Base-by-base conservation (phyloP, 1,140 invertebrate species). In the Heliconius melpomene region DNA sequence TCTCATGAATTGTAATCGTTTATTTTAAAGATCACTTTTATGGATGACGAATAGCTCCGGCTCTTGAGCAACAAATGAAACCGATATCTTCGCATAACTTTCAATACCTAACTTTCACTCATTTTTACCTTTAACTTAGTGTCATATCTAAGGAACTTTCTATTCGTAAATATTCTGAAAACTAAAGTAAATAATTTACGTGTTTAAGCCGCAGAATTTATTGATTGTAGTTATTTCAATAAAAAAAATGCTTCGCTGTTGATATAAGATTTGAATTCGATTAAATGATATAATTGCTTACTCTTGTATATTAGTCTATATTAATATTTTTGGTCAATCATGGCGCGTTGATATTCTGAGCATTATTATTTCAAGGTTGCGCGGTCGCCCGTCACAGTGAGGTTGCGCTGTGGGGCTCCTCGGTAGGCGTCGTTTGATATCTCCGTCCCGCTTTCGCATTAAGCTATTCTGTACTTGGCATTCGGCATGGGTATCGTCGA, bases 311-410 rank as follows among this genome's bases (percentile, higher is more conserved):
- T 74, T 76, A 72, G 46, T 79, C 54, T 32, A 76, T 80, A 77
- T 80, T 80, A 74, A 46, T 77, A 77, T 81, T 90, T 91, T 93
- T 90, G 90, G 91, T 93, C 90, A 93, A 88, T 92, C 90, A 93
- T 91, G 88, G 90, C 90, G 88, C 91, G 90, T 92, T 94, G 92
- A 92, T 94, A 93, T 94, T 93, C 93, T 87, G 91, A 91, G 91
- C 93, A 94, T 94, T 94, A 93, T 94, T 93, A 93, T 94, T 94
- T 94, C 93, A 94, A 94, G 93, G 93, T 94, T 94, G 93, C 89
- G 87, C 89, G 89, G 90, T 89, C 91, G 91, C 90, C 88, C 91
- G 93, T 91, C 91, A 91, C 93, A 89, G 88, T 92, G 89, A 93
- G 89, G 91, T 93, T 93, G 91, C 90, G 90, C 92, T 91, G 93